A percentile compares a stretch with the other conserved stretches of the same genome.
These are phyloP conservation scores for Mirounga angustirostris DNA, from an alignment of 2,113 vertebrate genomes.

Conservation along the genomic window DNA sequence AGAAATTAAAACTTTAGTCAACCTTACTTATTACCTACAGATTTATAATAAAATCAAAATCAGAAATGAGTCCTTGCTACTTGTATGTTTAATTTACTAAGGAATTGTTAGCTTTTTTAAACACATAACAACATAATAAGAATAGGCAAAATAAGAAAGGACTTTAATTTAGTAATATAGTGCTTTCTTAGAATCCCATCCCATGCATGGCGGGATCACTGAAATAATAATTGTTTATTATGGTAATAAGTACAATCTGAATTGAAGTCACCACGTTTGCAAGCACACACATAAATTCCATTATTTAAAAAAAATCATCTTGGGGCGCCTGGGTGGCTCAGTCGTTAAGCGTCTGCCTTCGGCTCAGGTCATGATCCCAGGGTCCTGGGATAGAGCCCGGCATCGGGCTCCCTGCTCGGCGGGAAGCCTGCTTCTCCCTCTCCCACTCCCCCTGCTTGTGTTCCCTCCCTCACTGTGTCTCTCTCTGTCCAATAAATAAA, in stretches of 20 bases:
- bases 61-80: neutral
- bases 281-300: neutral
- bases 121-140: neutral
- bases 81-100: slow-evolving; percentile 16
- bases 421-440: too few relatives aligned
- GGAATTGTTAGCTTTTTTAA: neutral
- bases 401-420: too few relatives aligned
- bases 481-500: too few relatives aligned
- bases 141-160: neutral
- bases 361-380: too few relatives aligned
- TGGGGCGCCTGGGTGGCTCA: neutral
- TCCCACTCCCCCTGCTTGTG: too few relatives aligned
- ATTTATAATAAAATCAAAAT: neutral
- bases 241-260: slow-evolving; percentile 1
- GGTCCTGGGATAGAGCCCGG: too few relatives aligned
- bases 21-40: neutral
- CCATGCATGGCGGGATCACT: neutral
- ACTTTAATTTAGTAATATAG: neutral
- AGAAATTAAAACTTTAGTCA: neutral
- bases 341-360: too few relatives aligned
- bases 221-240: neutral
- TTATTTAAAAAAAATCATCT: neutral
- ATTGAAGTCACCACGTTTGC: neutral
- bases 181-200: neutral
- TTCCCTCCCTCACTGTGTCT: too few relatives aligned